Base-by-base conservation (phyloP, 2,797 vertebrate genomes). In the Synanceia verrucosa region DNA sequence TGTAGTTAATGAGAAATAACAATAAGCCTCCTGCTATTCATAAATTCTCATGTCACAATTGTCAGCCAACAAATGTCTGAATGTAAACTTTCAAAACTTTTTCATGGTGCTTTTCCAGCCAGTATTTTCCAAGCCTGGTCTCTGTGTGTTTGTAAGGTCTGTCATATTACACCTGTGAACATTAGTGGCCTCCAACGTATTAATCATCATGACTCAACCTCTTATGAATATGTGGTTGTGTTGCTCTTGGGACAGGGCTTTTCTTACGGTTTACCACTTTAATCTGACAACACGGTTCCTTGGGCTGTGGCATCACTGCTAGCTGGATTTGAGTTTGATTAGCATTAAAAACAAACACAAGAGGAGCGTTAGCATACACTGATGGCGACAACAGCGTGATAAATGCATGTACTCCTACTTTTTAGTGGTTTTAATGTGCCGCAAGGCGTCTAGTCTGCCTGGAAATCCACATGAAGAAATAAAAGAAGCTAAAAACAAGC, bases 1-100 rank as follows among this genome's bases (percentile, higher is more conserved):
- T 80, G 63, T 13, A 50, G 13, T 14, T 16, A 64, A 43, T 33
- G 34, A 73, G 24, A 70, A 53, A 48, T 12, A 41, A 26, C 2
- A 26, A 37, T 18, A 13, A 19, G n/a, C 23, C 4, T 58, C 9
- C 5, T n/a, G 14, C n/a, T 28, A 11, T 26, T 39, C 24, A 29
- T 37, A 23, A 13, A 59, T 58, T 2, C 12, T 50, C 16, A 26
- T 0, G 14, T 34, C 34, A 33, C 31, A 47, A 24, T 12, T 60
- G 9, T 33, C 8, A 46, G 11, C 1, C n/a, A 11, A 60, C 39
- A 24, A 5, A 36, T 21, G 14, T 26, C 24, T 28, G 2, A 28
- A 11, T 12, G 8, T 11, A n/a, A n/a, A n/a, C n/a, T n/a, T n/a
- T n/a, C n/a, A n/a, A 9, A 48, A 12, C 9, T 59, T 55, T 47